phyloP scores from a whole-genome alignment of 2,113 vertebrate genomes.

The Stegostoma tigrinum region DNA sequence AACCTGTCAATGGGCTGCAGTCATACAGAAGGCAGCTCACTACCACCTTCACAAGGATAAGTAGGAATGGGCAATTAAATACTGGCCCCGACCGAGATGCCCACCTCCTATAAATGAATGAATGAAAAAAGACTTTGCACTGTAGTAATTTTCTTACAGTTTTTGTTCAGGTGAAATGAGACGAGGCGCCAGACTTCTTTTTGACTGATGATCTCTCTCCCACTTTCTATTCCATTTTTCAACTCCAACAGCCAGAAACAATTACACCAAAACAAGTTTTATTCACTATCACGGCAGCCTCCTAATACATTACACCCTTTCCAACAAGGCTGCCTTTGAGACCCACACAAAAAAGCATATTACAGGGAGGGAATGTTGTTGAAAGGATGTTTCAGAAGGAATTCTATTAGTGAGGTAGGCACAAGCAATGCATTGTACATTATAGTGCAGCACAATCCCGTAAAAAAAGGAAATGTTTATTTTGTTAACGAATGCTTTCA shows the following conservation, averaged over 20 bases:
- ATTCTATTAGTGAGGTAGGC: background rate
- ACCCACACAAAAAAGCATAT: background rate
- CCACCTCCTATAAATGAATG: too few species aligned
- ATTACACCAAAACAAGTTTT: background rate
- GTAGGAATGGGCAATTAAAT: too few species aligned
- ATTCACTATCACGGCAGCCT: background rate
- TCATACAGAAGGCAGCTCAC: too few species aligned
- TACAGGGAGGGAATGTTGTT: background rate
- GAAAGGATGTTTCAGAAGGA: background rate
- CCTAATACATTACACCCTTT: background rate
- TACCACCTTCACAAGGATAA: too few species aligned
- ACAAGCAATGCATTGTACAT: background rate
- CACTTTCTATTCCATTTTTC: background rate
- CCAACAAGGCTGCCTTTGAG: background rate
- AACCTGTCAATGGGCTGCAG: too few species aligned
- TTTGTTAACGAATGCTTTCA: background rate
- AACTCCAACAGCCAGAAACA: background rate
- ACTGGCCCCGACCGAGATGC: too few species aligned
- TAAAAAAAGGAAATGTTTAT: background rate
- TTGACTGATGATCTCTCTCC: background rate
- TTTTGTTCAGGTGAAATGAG: background rate
- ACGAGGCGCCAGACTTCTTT: background rate
- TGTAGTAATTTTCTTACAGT: background rate
- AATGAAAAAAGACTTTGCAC: background rate
- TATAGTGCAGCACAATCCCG: background rate